phyloP scores from a whole-genome alignment of 1,140 invertebrate genomes.

The Bilobella aurantiaca region DNA sequence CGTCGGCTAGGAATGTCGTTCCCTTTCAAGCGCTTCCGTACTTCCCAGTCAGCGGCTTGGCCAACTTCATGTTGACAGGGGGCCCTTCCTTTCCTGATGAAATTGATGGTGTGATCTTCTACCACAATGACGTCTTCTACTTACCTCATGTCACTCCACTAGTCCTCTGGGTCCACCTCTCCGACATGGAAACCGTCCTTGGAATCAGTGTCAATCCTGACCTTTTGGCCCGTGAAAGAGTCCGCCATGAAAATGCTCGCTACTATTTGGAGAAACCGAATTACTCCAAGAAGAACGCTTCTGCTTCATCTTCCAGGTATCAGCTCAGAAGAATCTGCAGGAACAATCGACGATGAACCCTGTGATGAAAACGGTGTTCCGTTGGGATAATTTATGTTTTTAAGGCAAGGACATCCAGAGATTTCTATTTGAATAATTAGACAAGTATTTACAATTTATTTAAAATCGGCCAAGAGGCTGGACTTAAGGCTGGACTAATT shows the following conservation, averaged over 20 bases:
- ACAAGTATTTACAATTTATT: too few species aligned
- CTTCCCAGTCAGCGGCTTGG: slow-evolving; percentile 39
- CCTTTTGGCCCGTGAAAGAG: not conserved
- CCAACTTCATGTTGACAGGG: slow-evolving; percentile 23
- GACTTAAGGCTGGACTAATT: too few species aligned
- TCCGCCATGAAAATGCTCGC: not conserved
- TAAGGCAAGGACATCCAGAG: too few species aligned
- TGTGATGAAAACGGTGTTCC: not conserved
- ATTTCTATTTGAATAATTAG: too few species aligned
- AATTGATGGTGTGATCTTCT: slow-evolving; percentile 70
- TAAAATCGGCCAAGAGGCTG: too few species aligned
- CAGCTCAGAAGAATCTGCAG: not conserved
- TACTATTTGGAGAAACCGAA: not conserved
- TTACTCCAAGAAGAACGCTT: not conserved
- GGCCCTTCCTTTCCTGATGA: slow-evolving; percentile 31
- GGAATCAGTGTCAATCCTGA: not conserved
- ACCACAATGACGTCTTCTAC: slow-evolving; percentile 67
- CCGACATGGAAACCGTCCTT: not conserved
- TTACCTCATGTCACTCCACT: slow-evolving; percentile 65
- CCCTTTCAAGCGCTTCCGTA: slow-evolving; percentile 45
- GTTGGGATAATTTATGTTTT: not conserved
- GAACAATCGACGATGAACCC: not conserved
- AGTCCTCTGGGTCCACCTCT: slow-evolving; percentile 27
- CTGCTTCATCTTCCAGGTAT: too few species aligned
- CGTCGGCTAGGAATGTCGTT: slow-evolving; percentile 44